Percentiles rank a stretch among this genome's conserved stretches.
Evolutionary conservation across 2,888 invertebrate species (phyloP).

Genomic region (Zaprionus lineosus): DNA sequence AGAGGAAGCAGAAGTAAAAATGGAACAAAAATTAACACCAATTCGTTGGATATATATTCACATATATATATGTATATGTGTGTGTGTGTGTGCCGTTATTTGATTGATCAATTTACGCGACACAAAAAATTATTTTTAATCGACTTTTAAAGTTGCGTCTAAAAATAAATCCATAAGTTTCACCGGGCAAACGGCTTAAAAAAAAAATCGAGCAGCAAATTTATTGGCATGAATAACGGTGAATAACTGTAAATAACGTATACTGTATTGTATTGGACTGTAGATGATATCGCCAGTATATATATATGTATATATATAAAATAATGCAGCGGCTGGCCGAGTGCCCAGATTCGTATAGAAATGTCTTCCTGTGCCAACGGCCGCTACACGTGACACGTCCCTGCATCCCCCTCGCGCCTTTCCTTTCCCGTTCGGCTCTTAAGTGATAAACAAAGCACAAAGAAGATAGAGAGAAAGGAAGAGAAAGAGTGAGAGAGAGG

Average conservation of each 20-base stretch:
- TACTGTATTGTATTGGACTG: slow-evolving; percentile 5
- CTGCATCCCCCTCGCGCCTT: no score
- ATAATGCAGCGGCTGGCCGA: slow-evolving; percentile 40
- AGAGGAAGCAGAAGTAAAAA: no score
- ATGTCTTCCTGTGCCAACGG: slow-evolving; percentile 69
- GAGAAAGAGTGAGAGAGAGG: no score
- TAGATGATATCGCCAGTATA: no score
- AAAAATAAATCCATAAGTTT: slow-evolving; percentile 43
- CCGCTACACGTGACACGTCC: slow-evolving; percentile 57
- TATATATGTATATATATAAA: slow-evolving; percentile 29
- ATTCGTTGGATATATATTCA: slow-evolving; percentile 18
- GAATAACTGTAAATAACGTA: slow-evolving; percentile 12
- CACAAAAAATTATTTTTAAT: slow-evolving; percentile 22
- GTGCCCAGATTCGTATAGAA: slow-evolving; percentile 49
- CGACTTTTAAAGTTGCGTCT: not conserved
- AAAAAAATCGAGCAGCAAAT: slow-evolving; percentile 1
- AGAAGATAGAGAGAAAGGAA: slow-evolving; percentile 17
- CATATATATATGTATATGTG: not conserved
- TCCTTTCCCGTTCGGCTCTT: slow-evolving; percentile 6
- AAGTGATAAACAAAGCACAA: slow-evolving; percentile 43
- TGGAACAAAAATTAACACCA: slow-evolving; percentile 44
- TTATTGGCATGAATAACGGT: no score
- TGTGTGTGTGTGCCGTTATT: slow-evolving; percentile 25
- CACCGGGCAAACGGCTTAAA: slow-evolving; percentile 16
- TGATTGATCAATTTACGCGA: slow-evolving; percentile 51